Conservation (phyloP, 2,113 vertebrate genomes). For the Panthera leo region DNA sequence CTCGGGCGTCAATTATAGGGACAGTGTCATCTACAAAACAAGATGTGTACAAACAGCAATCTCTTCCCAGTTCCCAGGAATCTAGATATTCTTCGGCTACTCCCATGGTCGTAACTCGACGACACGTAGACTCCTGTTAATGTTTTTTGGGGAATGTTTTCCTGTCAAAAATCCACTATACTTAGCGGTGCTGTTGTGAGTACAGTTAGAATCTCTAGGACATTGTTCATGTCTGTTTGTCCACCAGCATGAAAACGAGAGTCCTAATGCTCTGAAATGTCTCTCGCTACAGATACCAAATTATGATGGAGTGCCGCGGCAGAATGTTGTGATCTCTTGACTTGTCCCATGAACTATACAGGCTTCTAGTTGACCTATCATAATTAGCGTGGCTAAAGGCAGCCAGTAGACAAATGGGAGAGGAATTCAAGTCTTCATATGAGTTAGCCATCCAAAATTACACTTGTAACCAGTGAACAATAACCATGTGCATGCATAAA, state of each 20-base stretch:
- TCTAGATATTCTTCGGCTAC: neutral
- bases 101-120: neutral
- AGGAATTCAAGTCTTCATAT: neutral
- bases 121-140: no score
- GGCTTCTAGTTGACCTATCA: neutral
- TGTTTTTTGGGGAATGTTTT: neutral
- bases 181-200: fast-evolving
- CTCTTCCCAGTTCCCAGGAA: neutral
- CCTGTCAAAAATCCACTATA: neutral
- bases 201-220: neutral
- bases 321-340: neutral
- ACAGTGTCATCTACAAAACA: neutral
- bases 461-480: neutral
- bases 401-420: neutral
- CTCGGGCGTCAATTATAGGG: neutral
- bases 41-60: neutral
- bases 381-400: neutral
- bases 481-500: neutral
- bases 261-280: fast-evolving
- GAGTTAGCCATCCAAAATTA: neutral
- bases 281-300: neutral
- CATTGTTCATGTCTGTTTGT: neutral
- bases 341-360: no score
- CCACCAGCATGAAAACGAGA: neutral
- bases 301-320: fast-evolving